A percentile compares a stretch with the other conserved stretches of the same genome.
Evolutionary conservation across 2,113 vertebrate species (phyloP).

Genomic region (Chaetops frenatus): DNA sequence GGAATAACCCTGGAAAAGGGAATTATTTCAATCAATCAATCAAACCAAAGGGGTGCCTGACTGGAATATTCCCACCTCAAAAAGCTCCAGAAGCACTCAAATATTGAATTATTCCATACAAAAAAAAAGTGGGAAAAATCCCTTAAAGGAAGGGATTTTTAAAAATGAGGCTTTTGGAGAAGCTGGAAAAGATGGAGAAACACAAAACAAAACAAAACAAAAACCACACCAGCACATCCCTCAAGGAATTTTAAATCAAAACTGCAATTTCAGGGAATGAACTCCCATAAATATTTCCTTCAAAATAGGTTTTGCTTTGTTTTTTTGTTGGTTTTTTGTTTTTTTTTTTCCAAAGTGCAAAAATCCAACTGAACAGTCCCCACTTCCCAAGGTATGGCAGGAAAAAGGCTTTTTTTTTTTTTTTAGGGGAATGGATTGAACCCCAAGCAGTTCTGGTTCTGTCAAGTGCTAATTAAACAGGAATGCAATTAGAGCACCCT

Average conservation of each 20-base stretch:
- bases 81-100: not conserved
- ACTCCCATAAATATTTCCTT: constrained; percentile 65
- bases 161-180: not conserved
- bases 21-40: not conserved
- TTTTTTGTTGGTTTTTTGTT: not conserved
- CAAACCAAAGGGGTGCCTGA: too few relatives aligned
- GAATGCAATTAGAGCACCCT: not conserved
- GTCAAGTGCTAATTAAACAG: constrained; percentile 2
- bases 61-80: not conserved
- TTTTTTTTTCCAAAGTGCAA: constrained; percentile 58
- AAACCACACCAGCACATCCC: not conserved
- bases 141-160: not conserved
- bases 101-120: not conserved
- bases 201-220: not conserved
- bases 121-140: not conserved
- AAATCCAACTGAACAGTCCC: constrained; percentile 44
- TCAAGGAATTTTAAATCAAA: constrained; percentile 67
- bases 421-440: constrained; percentile 14
- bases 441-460: not conserved
- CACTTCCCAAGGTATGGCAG: not conserved
- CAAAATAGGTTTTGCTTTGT: constrained; percentile 47
- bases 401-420: not conserved
- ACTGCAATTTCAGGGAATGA: constrained; percentile 30
- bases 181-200: not conserved
- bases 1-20: not conserved